These are phyloP conservation scores for Lasaia peninsularis DNA, from an alignment of 1,140 invertebrate species.

Conservation along the genomic window DNA sequence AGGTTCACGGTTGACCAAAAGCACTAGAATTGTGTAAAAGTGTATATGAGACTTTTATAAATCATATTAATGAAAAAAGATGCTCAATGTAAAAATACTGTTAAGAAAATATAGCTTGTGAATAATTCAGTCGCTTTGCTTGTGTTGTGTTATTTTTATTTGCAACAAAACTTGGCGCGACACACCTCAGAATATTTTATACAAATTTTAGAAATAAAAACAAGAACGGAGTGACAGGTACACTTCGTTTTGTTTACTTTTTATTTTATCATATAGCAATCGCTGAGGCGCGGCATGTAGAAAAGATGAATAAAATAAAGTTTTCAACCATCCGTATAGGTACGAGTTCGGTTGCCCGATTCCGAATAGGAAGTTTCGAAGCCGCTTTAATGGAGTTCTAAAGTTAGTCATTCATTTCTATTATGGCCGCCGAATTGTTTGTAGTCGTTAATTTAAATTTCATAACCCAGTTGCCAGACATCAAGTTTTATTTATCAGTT, in stretches of 20 bases:
- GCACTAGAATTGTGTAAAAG: too few relatives aligned
- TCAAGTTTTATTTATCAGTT: constrained; percentile 45
- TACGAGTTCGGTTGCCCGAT: constrained; percentile 39
- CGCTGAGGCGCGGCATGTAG: constrained; percentile 48
- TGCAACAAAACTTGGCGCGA: constrained; percentile 50
- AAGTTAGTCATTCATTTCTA: constrained; percentile 65
- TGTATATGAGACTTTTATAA: too few relatives aligned
- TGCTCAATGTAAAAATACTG: constrained; percentile 13
- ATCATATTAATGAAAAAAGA: not conserved
- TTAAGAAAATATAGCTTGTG: constrained; percentile 19
- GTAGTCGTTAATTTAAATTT: constrained; percentile 66
- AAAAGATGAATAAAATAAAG: constrained; percentile 68
- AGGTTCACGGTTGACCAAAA: too few relatives aligned
- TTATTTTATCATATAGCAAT: constrained; percentile 65
- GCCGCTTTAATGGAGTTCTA: constrained; percentile 61
- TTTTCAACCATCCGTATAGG: constrained; percentile 50
- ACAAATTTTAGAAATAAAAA: constrained; percentile 76
- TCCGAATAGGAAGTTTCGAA: constrained; percentile 56
- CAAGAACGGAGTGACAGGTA: constrained; percentile 69
- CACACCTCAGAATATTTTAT: constrained; percentile 71
- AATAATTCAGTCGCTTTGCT: constrained; percentile 34
- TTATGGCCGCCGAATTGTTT: constrained; percentile 56
- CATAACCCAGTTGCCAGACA: constrained; percentile 48
- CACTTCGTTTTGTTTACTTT: constrained; percentile 70
- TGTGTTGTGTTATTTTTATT: constrained; percentile 38